Evolutionary conservation across 1,140 invertebrate species (phyloP).

Genomic region (Drosophila littoralis): DNA sequence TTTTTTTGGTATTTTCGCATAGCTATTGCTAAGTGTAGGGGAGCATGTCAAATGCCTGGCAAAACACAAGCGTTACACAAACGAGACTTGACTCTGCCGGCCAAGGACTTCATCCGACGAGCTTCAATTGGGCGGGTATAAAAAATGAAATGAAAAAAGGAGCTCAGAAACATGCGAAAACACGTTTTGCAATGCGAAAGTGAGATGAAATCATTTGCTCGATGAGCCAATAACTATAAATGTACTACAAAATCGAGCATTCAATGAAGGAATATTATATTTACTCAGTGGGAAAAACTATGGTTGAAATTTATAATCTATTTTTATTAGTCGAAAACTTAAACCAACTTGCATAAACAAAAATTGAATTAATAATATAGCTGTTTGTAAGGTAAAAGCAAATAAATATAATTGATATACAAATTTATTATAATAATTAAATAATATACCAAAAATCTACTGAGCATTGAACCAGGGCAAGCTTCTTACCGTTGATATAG

Average conservation of each 20-base stretch:
- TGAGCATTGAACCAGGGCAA: too few relatives aligned
- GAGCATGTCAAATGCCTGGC: conserved; percentile 38
- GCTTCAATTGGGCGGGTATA: background rate
- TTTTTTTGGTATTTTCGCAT: conserved; percentile 15
- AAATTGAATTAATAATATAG: too few relatives aligned
- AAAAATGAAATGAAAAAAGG: background rate
- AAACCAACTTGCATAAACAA: too few relatives aligned
- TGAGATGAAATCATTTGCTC: conserved; percentile 4
- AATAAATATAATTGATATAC: too few relatives aligned
- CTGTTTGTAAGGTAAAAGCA: too few relatives aligned
- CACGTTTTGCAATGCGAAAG: background rate
- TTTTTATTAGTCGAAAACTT: too few relatives aligned
- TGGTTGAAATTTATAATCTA: too few relatives aligned
- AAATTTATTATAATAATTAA: too few relatives aligned
- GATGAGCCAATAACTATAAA: conserved; percentile 7
- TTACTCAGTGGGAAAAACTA: background rate
- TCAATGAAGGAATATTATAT: background rate
- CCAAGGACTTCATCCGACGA: conserved; percentile 20
- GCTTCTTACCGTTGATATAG: too few relatives aligned
- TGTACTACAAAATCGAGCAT: background rate
- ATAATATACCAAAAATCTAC: too few relatives aligned
- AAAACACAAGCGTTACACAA: conserved; percentile 4
- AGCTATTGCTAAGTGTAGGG: conserved; percentile 32
- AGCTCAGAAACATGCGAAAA: conserved; percentile 7
- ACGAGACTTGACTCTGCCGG: conserved; percentile 10